Base-by-base conservation (phyloP, 2,888 invertebrate species). In the Dasypolia templi region DNA sequence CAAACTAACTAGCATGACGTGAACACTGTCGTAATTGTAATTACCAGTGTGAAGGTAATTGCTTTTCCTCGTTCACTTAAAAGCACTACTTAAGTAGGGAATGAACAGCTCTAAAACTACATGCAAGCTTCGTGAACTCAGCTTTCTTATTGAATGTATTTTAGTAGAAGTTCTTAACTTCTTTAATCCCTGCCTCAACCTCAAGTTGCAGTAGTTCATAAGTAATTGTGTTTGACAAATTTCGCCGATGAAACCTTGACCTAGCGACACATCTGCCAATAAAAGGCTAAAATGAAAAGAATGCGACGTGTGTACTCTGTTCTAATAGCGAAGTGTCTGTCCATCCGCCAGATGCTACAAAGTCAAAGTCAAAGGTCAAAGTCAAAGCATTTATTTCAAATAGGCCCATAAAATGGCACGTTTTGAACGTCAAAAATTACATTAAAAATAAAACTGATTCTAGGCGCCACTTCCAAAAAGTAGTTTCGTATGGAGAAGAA, bases 31-130 rank as follows among this genome's bases (percentile, higher is more conserved):
- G 80, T 90, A 90, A 90, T 89, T 89, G 89, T 92, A 90, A 90
- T 91, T 91, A 89, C 88, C 72, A 87, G 87, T 89, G 89, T 86
- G 88, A 88, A 86, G 87, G 82, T 91, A 92, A 92, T 89, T 89
- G 88, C 86, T 85, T 88, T 89, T 85, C 85, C 86, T 86, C 84
- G 87, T 87, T 83, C 85, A 86, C 80, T 85, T 89, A 90, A 89
- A 88, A 89, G 89, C 87, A 84, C 84, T 89, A 87, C 88, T 89
- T 87, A 86, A 80, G 84, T 84, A 83, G 79, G 85, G 82, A 88
- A 84, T 84, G 85, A 85, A 86, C 81, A 83, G 78, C 85, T 88
- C 75, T 70, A 39, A 81, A 82, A 79, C 77, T 77, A 62, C 74
- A 64, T 81, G 76, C 76, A 70, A 77, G 56, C 67, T 78, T 75